Percentiles rank a stretch among this genome's conserved stretches.
Evolutionary conservation across 92 coral and sea anemone species (phyloP).

Genomic region (Siderastrea siderea): DNA sequence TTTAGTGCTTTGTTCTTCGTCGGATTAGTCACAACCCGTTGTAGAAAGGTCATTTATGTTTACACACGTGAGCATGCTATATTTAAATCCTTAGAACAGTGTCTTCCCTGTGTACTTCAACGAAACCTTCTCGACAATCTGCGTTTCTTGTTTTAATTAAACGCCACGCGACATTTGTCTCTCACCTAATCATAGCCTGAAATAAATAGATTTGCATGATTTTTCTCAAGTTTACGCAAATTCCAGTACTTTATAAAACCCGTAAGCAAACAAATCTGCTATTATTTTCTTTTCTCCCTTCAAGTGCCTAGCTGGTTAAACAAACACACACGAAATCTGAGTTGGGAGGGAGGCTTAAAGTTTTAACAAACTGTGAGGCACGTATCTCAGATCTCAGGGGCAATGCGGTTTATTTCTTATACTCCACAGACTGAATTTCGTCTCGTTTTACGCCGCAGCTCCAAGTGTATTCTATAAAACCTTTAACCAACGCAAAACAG

Average conservation of each 20-base stretch:
- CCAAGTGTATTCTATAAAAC: neutral
- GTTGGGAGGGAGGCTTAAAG: neutral
- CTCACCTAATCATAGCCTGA: neutral
- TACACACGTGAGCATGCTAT: neutral
- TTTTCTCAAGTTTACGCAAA: constrained; percentile 25
- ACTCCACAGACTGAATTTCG: neutral
- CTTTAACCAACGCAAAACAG: neutral
- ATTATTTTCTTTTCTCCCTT: constrained; percentile 9
- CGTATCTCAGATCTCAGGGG: neutral
- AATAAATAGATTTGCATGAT: constrained; percentile 37
- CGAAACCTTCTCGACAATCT: neutral
- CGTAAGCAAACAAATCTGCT: constrained; percentile 25
- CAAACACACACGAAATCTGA: constrained; percentile 19
- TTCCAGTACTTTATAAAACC: constrained; percentile 16
- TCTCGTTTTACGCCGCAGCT: neutral
- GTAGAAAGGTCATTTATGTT: neutral
- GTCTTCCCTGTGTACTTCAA: neutral
- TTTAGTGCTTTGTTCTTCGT: neutral
- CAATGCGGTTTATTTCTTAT: neutral
- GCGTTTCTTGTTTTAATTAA: neutral
- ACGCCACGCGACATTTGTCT: constrained; percentile 1
- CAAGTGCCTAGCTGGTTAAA: constrained; percentile 21
- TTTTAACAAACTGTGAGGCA: neutral
- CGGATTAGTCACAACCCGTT: neutral
- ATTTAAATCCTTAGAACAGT: neutral